A percentile compares a stretch with the other conserved stretches of the same genome.
These are phyloP conservation scores for Cyanistes caeruleus DNA, from an alignment of 2,113 vertebrate species.

Conservation along the genomic window DNA sequence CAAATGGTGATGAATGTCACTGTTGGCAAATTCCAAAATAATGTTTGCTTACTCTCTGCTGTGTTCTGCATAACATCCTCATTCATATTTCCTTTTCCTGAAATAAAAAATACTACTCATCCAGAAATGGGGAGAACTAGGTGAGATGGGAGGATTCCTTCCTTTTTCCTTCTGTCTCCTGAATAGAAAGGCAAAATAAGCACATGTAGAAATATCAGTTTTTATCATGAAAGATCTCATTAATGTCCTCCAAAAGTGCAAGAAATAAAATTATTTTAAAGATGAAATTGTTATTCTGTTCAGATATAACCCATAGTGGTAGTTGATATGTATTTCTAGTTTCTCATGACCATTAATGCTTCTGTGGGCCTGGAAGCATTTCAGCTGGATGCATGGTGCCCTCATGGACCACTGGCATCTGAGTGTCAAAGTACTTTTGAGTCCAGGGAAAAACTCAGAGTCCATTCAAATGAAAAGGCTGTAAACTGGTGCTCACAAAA, in stretches of 20 bases:
- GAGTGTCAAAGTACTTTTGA: neutral
- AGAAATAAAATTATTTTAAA: neutral
- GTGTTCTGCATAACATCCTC: neutral
- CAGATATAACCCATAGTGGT: neutral
- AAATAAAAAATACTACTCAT: neutral
- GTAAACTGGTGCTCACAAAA: neutral
- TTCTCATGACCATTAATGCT: neutral
- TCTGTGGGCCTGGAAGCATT: neutral
- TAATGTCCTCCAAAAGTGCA: neutral
- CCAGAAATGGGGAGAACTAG: neutral
- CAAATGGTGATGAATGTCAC: neutral
- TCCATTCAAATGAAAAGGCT: neutral
- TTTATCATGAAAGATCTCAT: neutral
- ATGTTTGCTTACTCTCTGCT: neutral
- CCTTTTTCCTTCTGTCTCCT: neutral
- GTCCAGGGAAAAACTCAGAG: neutral
- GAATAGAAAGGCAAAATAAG: neutral
- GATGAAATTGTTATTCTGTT: neutral
- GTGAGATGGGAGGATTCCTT: neutral
- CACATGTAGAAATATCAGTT: rapidly evolving
- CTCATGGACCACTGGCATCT: neutral
- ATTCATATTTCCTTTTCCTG: neutral
- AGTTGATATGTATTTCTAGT: neutral
- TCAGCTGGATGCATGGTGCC: neutral
- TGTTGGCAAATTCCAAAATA: neutral